Evolutionary conservation across 92 coral and sea anemone genomes (phyloP).

Genomic region (Chrysogorgia sp.): DNA sequence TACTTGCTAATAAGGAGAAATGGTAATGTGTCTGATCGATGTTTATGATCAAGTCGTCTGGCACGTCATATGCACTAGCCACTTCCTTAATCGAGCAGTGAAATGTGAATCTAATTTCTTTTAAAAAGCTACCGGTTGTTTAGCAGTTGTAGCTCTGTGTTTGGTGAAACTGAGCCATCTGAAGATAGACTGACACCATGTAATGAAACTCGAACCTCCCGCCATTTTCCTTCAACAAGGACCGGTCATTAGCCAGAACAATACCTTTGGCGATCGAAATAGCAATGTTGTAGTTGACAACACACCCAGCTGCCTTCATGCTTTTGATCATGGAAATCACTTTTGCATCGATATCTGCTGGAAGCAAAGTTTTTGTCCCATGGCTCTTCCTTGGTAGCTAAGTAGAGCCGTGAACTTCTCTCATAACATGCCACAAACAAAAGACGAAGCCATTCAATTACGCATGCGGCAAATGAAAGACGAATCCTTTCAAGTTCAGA

Average conservation of each 20-base stretch:
- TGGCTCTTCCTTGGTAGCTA: neutral
- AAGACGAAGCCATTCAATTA: too few relatives aligned
- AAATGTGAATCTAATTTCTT: conserved; percentile 46
- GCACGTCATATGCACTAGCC: neutral
- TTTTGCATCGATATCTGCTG: too few relatives aligned
- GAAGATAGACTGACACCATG: conserved; percentile 9
- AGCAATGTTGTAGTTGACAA: conserved; percentile 15
- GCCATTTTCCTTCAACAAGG: conserved; percentile 52
- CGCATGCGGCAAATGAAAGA: too few relatives aligned
- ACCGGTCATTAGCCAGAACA: conserved; percentile 52
- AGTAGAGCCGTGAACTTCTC: too few relatives aligned
- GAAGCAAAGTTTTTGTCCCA: conserved; percentile 1
- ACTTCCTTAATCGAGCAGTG: neutral
- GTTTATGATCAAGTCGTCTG: conserved; percentile 27
- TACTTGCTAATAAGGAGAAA: conserved; percentile 55
- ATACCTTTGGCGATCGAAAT: conserved; percentile 50
- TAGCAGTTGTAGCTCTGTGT: conserved; percentile 10
- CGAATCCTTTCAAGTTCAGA: too few relatives aligned
- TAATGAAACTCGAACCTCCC: conserved; percentile 6
- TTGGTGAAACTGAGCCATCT: neutral
- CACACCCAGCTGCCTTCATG: conserved; percentile 1
- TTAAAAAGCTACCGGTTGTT: conserved; percentile 40
- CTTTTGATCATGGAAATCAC: conserved; percentile 1
- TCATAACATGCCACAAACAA: too few relatives aligned
- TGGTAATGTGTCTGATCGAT: conserved; percentile 52